Conservation (phyloP, 1,140 invertebrate genomes). For the Brachionus rotundiformis region DNA sequence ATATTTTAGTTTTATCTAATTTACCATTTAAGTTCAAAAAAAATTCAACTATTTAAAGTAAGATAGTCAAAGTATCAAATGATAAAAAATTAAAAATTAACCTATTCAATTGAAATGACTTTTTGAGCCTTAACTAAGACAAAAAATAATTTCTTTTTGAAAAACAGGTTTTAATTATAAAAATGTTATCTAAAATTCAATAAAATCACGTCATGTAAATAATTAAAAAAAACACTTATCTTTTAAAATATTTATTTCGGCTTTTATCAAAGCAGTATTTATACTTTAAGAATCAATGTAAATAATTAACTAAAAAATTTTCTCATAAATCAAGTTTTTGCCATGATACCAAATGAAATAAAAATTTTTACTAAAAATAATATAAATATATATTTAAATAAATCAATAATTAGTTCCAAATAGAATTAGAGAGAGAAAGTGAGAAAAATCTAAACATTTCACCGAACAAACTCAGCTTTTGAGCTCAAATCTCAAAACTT, state of each 20-base stretch:
- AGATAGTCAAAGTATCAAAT: too few relatives aligned
- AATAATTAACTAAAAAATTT: background rate
- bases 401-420: conserved; percentile 8
- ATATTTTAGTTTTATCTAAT: too few relatives aligned
- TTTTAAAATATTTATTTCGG: background rate
- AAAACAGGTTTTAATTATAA: too few relatives aligned
- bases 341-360: background rate
- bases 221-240: background rate
- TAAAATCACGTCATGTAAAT: background rate
- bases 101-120: too few relatives aligned
- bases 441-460: background rate
- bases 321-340: background rate
- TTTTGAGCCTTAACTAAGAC: too few relatives aligned
- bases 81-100: too few relatives aligned
- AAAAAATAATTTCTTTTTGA: too few relatives aligned
- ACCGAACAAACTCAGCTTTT: background rate
- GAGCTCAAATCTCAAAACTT: background rate
- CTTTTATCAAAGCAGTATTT: background rate
- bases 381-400: background rate
- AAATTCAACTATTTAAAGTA: too few relatives aligned
- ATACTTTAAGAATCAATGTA: background rate
- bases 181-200: too few relatives aligned
- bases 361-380: background rate
- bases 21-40: too few relatives aligned
- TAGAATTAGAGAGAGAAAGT: background rate